These are phyloP conservation scores for Drosophila lacicola DNA, from an alignment of 2,888 invertebrate species.

Conservation along the genomic window DNA sequence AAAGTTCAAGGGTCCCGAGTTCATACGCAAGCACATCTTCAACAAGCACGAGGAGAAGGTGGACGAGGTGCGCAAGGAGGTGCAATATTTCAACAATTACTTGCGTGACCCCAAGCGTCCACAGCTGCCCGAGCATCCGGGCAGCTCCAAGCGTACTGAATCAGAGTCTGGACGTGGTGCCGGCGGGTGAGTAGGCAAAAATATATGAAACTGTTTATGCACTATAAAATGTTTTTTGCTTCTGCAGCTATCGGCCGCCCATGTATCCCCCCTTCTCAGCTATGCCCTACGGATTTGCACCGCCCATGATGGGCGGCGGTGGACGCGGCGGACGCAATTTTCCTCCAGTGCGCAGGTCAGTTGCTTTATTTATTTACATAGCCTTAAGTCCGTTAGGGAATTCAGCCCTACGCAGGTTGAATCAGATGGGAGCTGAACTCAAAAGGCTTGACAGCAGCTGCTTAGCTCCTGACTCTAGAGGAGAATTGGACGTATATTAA, in stretches of 20 bases:
- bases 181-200: slow-evolving; percentile 51
- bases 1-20: slow-evolving; percentile 99
- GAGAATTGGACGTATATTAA: background rate
- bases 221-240: too few species aligned
- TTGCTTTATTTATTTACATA: slow-evolving; percentile 20
- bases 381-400: slow-evolving; percentile 8
- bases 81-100: slow-evolving; percentile 99
- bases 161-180: slow-evolving; percentile 75
- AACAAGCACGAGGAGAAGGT: slow-evolving; percentile 99
- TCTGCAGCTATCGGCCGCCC: slow-evolving; percentile 78
- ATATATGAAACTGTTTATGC: background rate
- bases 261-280: slow-evolving; percentile 85
- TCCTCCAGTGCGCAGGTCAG: slow-evolving; percentile 68
- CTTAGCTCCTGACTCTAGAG: background rate
- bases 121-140: slow-evolving; percentile 94
- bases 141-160: slow-evolving; percentile 82
- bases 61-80: slow-evolving; percentile 98
- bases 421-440: background rate
- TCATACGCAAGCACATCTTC: slow-evolving; percentile 98
- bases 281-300: slow-evolving; percentile 86
- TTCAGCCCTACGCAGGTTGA: background rate
- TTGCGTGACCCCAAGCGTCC: slow-evolving; percentile 96
- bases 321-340: slow-evolving; percentile 85
- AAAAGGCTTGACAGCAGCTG: background rate
- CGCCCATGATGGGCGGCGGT: slow-evolving; percentile 85